Evolutionary conservation across 2,888 invertebrate species (phyloP), one percentile per base, ranked within the genome.

Genomic region (Lithophane leautieri): DNA sequence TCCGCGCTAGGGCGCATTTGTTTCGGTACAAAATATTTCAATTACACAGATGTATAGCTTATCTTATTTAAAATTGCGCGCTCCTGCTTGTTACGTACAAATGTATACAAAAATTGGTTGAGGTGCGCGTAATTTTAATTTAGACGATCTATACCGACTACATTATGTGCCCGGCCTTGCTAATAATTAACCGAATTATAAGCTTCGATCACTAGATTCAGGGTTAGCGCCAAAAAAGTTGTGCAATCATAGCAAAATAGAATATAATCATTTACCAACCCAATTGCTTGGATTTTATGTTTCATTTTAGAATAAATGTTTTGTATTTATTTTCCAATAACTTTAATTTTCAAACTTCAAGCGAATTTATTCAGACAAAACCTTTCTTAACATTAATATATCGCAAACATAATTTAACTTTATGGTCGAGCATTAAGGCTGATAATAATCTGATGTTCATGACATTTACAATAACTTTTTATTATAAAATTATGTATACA

Each of bases 141-240:
- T 4, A 22, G 11, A 11, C 22, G 0, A 19, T 28, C 14, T 25
- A 14, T 56, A 72, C 19, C 1, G 28, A 66, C 4, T 67, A 34
- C 9, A 16, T 16, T 34, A 42, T 70, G 28, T 44, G 6, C 1
- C 14, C 9, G 14, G n/a, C 4, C 22, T 50, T 70, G n/a, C 28
- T 47, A n/a, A n/a, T 8, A 28, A 56, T 47, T 40, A 22, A 56
- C 28, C 4, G 19, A 65, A 65, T 34, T 60, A 34, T 65, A 65
- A 47, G 66, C n/a, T 56, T 66, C 54, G 22, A 66, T 16, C 28
- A 34, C 7, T 61, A 34, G 22, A 61, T 61, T 61, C 60, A 60
- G 19, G 11, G 12, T 22, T 19, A 19, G 19, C 19, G 16, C 9
- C 9, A 19, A 8, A 56, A 60, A 11, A 28, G 2, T 19, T 28